Conservation (phyloP, 2,888 invertebrate species). For the Oasisia sp. region DNA sequence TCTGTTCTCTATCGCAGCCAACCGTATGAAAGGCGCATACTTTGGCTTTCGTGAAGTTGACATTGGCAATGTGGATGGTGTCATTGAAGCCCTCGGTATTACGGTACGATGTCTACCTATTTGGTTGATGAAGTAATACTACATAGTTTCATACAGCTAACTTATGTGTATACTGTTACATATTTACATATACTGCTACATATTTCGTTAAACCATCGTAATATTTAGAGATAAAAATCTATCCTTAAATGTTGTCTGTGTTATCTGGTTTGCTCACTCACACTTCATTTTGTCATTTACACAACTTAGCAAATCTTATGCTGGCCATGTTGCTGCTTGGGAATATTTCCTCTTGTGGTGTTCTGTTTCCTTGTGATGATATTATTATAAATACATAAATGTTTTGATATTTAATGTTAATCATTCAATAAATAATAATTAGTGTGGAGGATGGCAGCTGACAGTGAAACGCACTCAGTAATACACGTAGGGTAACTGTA, state of each 20-base stretch:
- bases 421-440: not conserved
- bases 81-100: conserved; percentile 53
- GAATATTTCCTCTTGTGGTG: not conserved
- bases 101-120: not conserved
- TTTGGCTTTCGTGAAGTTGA: conserved; percentile 58
- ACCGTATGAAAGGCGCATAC: conserved; percentile 54
- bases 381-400: conserved; percentile 24
- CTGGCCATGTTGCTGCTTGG: not conserved
- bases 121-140: not conserved
- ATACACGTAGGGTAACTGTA: not conserved
- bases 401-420: not conserved
- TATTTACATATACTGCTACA: no score
- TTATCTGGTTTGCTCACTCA: not conserved
- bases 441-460: not conserved
- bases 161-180: not conserved
- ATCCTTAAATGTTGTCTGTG: not conserved
- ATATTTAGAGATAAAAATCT: no score
- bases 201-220: no score
- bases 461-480: not conserved
- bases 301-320: not conserved
- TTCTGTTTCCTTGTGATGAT: not conserved
- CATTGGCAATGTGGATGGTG: conserved; percentile 54
- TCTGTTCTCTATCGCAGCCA: conserved; percentile 30
- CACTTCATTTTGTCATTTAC: not conserved
- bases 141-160: not conserved